These are phyloP conservation scores for Bombus sibiricus DNA, from an alignment of 1,140 invertebrate species.

Conservation along the genomic window DNA sequence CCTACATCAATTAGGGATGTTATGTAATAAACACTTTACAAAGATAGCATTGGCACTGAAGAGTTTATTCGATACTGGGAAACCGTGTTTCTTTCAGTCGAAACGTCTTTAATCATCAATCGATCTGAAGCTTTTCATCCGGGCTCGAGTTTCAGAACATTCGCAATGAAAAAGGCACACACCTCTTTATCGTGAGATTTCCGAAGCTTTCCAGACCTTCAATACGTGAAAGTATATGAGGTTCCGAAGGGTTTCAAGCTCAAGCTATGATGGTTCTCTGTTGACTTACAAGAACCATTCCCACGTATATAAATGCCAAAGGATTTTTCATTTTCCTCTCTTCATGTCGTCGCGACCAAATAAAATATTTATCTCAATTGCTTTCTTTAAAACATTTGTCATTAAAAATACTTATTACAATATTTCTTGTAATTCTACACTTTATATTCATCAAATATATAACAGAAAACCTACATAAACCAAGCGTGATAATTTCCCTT, in stretches of 20 bases:
- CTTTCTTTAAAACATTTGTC: neutral
- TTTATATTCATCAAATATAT: too few species aligned
- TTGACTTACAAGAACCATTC: conserved; percentile 7
- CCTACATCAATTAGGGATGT: too few species aligned
- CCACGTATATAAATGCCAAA: conserved; percentile 5
- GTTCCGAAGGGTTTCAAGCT: conserved; percentile 25
- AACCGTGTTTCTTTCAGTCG: neutral
- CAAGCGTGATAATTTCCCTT: neutral
- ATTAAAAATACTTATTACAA: too few species aligned
- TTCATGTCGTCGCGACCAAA: neutral
- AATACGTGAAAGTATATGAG: conserved; percentile 26
- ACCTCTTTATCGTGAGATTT: conserved; percentile 1
- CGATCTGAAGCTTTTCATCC: neutral
- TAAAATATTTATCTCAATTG: neutral
- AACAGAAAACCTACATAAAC: neutral
- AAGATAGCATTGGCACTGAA: neutral
- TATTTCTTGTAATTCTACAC: too few species aligned
- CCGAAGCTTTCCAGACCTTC: conserved; percentile 17
- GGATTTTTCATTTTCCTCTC: conserved; percentile 26
- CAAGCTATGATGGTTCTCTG: neutral
- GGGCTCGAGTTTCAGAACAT: neutral
- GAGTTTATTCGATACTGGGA: neutral
- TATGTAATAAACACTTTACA: neutral
- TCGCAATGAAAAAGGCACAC: conserved; percentile 2
- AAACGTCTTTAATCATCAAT: conserved; percentile 19